A percentile compares a stretch with the other conserved stretches of the same genome.
These are phyloP conservation scores for Halichoerus grypus DNA, from an alignment of 2,113 vertebrate genomes.

Conservation along the genomic window DNA sequence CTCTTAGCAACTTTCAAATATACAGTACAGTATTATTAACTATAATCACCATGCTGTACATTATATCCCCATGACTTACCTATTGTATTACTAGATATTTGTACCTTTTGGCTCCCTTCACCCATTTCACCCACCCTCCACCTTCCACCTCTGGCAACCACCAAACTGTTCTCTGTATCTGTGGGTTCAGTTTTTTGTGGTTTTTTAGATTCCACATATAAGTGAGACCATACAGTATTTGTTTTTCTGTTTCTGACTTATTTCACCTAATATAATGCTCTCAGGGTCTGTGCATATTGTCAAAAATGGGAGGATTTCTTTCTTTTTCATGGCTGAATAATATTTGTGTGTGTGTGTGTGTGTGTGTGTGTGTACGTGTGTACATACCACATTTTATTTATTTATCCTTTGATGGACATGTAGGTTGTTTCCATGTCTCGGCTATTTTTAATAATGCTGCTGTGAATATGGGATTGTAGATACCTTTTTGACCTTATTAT, in stretches of 20 bases:
- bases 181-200: not conserved
- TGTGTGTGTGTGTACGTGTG: not conserved
- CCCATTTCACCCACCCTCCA: not conserved
- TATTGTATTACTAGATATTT: not conserved
- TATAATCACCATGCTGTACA: not conserved
- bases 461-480: not conserved
- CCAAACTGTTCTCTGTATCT: not conserved
- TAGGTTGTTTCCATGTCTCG: not conserved
- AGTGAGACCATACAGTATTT: not conserved
- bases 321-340: not conserved
- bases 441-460: not conserved
- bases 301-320: not conserved
- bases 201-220: not conserved
- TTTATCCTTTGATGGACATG: not conserved
- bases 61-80: not conserved
- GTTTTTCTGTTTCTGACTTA: not conserved
- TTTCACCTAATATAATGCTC: not conserved
- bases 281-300: not conserved
- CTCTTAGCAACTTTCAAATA: constrained; percentile 16
- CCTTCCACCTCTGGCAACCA: not conserved
- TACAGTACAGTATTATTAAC: not conserved
- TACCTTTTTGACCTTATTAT: not conserved
- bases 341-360: not conserved
- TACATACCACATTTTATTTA: not conserved
- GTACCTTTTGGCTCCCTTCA: not conserved